Evolutionary conservation across 2,888 invertebrate species (phyloP).

Genomic region (Chaitophorus viminalis): DNA sequence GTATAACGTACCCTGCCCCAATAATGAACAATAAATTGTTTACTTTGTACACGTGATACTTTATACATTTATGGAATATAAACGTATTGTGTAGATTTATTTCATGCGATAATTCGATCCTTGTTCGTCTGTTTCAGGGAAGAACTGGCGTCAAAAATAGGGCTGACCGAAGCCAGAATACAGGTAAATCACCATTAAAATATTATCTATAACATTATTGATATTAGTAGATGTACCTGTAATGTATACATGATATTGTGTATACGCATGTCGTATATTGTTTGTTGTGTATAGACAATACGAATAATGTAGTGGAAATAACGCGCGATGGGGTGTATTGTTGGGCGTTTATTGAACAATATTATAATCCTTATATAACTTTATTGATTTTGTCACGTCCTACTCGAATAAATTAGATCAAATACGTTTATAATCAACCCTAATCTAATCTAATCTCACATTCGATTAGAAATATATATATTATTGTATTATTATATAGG

Average conservation of each 20-base stretch:
- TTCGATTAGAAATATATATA: too few relatives aligned
- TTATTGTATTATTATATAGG: not conserved
- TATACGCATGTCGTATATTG: too few relatives aligned
- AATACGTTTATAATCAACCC: not conserved
- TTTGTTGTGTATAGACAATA: too few relatives aligned
- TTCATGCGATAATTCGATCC: too few relatives aligned
- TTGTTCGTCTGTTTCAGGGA: slow-evolving; percentile 77
- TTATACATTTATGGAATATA: too few relatives aligned
- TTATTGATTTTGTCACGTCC: not conserved
- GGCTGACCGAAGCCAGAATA: slow-evolving; percentile 91
- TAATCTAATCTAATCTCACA: not conserved
- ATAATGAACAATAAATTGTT: too few relatives aligned
- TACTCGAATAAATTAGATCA: not conserved
- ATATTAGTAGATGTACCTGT: not conserved
- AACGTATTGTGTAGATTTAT: too few relatives aligned
- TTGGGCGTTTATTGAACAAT: too few relatives aligned
- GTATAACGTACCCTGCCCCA: too few relatives aligned
- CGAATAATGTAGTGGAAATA: too few relatives aligned
- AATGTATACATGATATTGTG: too few relatives aligned
- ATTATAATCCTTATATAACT: not conserved
- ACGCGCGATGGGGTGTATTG: not conserved
- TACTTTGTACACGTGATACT: too few relatives aligned
- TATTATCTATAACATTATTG: not conserved
- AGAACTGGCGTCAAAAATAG: slow-evolving; percentile 94
- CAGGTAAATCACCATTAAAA: slow-evolving; percentile 76